Conservation (phyloP, 1,140 invertebrate genomes). For the Drosophila repleta region DNA sequence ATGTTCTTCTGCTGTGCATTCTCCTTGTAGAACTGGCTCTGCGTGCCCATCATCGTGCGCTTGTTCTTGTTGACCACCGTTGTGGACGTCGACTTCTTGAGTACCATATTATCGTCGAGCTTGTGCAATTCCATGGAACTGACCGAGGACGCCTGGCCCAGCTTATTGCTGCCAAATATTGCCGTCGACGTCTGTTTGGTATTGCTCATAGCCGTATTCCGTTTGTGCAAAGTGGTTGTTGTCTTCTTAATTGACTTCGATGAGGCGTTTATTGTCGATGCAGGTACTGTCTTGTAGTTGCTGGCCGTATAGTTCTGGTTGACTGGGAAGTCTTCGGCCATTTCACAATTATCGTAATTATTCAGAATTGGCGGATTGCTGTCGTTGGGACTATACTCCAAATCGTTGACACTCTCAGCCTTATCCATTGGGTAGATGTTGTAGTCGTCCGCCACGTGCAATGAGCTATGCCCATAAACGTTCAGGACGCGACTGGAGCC, state of each 20-base stretch:
- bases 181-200: constrained; percentile 60
- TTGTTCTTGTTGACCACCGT: constrained; percentile 76
- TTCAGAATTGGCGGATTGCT: constrained; percentile 77
- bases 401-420: constrained; percentile 37
- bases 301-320: constrained; percentile 65
- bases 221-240: constrained; percentile 62
- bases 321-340: constrained; percentile 83
- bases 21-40: constrained; percentile 74
- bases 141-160: constrained; percentile 75
- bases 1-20: constrained; percentile 77
- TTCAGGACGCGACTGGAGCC: constrained; percentile 44
- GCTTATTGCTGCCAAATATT: constrained; percentile 62
- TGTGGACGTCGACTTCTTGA: constrained; percentile 76
- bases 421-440: constrained; percentile 61
- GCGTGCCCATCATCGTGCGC: constrained; percentile 55
- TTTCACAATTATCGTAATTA: constrained; percentile 79
- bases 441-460: constrained; percentile 66
- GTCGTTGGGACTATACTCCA: constrained; percentile 73
- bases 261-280: constrained; percentile 68
- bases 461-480: constrained; percentile 62
- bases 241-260: constrained; percentile 70
- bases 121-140: constrained; percentile 83
- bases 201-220: constrained; percentile 50
- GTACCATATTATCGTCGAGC: constrained; percentile 79
- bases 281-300: constrained; percentile 47